phyloP scores from a whole-genome alignment of 2,113 vertebrate species.

The Brienomyrus longianalis region DNA sequence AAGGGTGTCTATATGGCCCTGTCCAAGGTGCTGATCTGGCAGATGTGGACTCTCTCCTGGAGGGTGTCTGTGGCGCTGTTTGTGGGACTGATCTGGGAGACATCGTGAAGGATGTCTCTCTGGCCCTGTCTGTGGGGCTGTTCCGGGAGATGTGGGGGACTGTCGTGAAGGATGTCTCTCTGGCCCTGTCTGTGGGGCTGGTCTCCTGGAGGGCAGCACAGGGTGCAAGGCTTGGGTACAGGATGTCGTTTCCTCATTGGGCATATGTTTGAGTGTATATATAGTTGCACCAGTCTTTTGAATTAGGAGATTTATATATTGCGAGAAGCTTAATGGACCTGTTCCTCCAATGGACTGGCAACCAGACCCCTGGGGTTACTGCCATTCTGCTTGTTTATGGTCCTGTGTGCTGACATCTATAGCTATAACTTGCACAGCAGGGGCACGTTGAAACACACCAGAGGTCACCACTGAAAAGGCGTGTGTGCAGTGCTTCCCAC shows the following conservation, averaged over 20 bases:
- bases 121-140: background rate
- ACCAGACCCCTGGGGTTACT: background rate
- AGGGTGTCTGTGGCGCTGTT: too few species aligned
- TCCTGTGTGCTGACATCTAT: background rate
- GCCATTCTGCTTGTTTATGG: background rate
- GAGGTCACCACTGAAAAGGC: conserved; percentile 2
- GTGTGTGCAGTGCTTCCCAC: background rate
- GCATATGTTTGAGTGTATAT: background rate
- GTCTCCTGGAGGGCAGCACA: background rate
- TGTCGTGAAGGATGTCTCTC: background rate
- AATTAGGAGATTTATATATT: too few species aligned
- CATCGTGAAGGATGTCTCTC: too few species aligned
- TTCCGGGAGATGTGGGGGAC: background rate
- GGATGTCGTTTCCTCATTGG: background rate
- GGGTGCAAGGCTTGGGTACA: background rate
- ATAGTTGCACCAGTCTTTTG: background rate
- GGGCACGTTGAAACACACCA: background rate
- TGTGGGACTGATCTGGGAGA: too few species aligned
- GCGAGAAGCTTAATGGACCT: background rate
- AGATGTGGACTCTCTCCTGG: background rate
- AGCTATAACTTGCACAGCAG: background rate
- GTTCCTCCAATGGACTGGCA: background rate
- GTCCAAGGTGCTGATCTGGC: background rate
- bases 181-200: background rate
- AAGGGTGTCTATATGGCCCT: background rate